Conservation (phyloP, 2,888 invertebrate genomes). For the Heliothis peltigera region DNA sequence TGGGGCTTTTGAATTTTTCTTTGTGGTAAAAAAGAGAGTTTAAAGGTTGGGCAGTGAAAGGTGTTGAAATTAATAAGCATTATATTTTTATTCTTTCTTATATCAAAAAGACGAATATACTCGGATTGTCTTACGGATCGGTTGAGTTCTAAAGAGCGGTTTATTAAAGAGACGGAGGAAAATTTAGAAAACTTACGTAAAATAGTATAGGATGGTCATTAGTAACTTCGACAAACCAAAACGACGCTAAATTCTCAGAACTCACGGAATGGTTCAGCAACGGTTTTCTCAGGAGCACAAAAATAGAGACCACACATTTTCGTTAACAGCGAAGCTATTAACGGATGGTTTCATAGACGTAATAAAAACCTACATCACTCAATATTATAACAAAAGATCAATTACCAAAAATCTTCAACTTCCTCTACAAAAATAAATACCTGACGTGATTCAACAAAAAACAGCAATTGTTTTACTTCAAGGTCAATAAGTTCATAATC, state of each 20-base stretch:
- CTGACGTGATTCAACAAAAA: slow-evolving; percentile 38
- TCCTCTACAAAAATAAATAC: slow-evolving; percentile 49
- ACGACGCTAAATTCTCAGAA: not conserved
- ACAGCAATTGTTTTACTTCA: slow-evolving; percentile 38
- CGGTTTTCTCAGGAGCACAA: not conserved
- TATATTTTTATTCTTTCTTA: too few species aligned
- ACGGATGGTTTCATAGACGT: not conserved
- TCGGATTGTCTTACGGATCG: too few species aligned
- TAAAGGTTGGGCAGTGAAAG: too few species aligned
- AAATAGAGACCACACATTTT: not conserved
- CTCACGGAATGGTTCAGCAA: not conserved
- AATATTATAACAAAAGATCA: slow-evolving; percentile 40
- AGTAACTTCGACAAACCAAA: not conserved
- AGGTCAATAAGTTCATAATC: slow-evolving; percentile 35
- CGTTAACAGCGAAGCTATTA: not conserved
- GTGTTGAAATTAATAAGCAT: too few species aligned
- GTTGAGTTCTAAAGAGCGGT: too few species aligned
- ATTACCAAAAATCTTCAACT: slow-evolving; percentile 36
- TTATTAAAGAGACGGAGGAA: too few species aligned
- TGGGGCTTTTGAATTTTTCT: slow-evolving; percentile 1
- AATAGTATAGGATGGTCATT: too few species aligned
- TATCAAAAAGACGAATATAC: too few species aligned
- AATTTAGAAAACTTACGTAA: too few species aligned
- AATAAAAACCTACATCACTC: slow-evolving; percentile 44
- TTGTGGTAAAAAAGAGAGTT: not conserved